Conservation (phyloP, 2,888 invertebrate species). For the Odontothrips loti region DNA sequence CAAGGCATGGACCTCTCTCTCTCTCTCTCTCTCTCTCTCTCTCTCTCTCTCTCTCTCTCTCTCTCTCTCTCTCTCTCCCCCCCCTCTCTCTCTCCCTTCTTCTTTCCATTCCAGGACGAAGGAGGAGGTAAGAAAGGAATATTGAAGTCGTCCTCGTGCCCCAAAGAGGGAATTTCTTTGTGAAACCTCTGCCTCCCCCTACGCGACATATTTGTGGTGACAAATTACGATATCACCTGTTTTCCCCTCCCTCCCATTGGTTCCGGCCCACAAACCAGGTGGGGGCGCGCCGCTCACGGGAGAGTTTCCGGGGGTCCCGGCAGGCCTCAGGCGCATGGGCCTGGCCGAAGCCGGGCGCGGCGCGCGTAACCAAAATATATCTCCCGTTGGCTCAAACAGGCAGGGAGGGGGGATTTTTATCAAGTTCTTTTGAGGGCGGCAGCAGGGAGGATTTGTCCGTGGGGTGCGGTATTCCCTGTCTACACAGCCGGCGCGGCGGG, state of each 20-base stretch:
- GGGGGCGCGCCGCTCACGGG: neutral
- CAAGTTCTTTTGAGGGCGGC: slow-evolving; percentile 1
- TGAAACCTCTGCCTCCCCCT: neutral
- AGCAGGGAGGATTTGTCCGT: neutral
- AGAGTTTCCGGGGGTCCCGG: too few species aligned
- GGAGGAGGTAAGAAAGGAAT: neutral
- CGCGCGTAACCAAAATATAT: neutral
- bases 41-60: too few species aligned
- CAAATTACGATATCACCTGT: slow-evolving; percentile 1
- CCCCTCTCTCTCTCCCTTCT: too few species aligned
- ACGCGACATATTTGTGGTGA: neutral
- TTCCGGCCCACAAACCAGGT: slow-evolving; percentile 1
- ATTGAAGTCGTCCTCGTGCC: neutral
- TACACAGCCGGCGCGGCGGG: neutral
- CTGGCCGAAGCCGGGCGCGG: too few species aligned
- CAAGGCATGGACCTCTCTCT: neutral
- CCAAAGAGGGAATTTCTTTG: slow-evolving; percentile 6
- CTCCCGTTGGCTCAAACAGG: neutral
- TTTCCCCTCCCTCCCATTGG: neutral
- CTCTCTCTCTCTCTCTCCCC: too few species aligned
- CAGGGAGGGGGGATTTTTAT: neutral
- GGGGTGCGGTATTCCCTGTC: slow-evolving; percentile 5
- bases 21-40: too few species aligned
- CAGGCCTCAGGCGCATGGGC: too few species aligned
- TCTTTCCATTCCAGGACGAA: too few species aligned